Evolutionary conservation across 2,797 vertebrate genomes (phyloP).

Genomic region (Sebastes paucispinis): DNA sequence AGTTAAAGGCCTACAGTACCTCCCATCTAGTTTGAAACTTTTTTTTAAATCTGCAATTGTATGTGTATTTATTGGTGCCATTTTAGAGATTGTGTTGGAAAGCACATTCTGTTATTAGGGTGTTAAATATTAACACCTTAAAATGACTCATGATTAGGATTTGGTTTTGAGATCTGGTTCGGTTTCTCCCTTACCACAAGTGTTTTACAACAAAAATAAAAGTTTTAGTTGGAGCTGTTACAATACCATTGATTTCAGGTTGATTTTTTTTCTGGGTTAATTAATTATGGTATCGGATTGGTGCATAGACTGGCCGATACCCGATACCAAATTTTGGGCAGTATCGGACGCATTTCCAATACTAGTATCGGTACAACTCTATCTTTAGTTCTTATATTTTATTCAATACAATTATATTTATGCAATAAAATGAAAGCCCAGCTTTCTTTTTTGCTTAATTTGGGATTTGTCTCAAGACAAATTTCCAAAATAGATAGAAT

Average conservation of each 20-base stretch:
- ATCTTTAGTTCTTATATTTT: neutral
- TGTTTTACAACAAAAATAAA: neutral
- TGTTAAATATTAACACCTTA: constrained; percentile 6
- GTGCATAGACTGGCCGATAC: too few species aligned
- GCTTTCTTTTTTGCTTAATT: neutral
- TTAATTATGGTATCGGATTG: too few species aligned
- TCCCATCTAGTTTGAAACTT: neutral
- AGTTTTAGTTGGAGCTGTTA: neutral
- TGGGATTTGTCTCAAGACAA: neutral
- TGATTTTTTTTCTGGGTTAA: too few species aligned
- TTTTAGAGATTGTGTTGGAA: neutral
- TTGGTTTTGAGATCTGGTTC: neutral
- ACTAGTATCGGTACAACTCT: too few species aligned
- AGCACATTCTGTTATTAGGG: neutral
- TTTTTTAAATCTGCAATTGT: neutral
- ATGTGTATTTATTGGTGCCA: neutral
- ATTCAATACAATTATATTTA: neutral
- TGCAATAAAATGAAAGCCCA: neutral
- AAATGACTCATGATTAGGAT: neutral
- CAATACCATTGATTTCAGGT: too few species aligned
- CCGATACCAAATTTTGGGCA: too few species aligned
- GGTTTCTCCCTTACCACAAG: neutral
- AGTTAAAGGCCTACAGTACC: neutral
- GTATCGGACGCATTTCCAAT: too few species aligned
- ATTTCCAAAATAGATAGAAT: too few species aligned